Evolutionary conservation across 2,113 vertebrate genomes (phyloP).

Genomic region (Euleptes europaea): DNA sequence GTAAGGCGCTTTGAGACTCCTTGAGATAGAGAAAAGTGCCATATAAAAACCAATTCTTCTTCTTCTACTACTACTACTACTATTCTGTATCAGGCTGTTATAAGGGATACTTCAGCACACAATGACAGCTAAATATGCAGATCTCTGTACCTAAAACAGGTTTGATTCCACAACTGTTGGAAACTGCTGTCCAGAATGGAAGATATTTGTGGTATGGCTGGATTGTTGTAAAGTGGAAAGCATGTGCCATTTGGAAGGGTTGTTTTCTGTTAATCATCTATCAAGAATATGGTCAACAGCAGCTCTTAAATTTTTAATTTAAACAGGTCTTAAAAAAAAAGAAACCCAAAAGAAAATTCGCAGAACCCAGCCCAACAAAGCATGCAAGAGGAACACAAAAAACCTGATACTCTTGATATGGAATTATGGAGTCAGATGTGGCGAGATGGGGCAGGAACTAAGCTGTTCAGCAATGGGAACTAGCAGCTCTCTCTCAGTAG

Average conservation of each 20-base stretch:
- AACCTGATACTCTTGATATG: not conserved
- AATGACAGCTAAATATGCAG: not conserved
- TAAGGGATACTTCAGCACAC: not conserved
- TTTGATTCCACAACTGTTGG: slow-evolving; percentile 56
- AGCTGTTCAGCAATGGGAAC: not conserved
- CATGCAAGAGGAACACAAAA: not conserved
- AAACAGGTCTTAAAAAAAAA: not conserved
- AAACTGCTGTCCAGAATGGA: slow-evolving; percentile 33
- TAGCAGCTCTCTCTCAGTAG: not conserved
- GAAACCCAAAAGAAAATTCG: not conserved
- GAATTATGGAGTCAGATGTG: not conserved
- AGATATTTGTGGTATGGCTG: slow-evolving; percentile 32
- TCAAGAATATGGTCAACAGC: slow-evolving; percentile 8
- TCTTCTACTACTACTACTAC: not conserved
- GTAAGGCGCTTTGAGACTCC: no score
- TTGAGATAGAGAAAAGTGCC: no score
- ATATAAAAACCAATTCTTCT: no score
- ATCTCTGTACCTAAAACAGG: not conserved
- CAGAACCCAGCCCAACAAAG: not conserved
- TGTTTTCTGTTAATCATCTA: slow-evolving; percentile 42
- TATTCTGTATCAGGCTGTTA: not conserved
- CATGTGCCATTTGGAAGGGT: slow-evolving; percentile 29
- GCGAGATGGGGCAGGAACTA: not conserved
- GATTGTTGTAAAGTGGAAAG: slow-evolving; percentile 47
- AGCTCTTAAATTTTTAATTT: slow-evolving; percentile 24